phyloP scores from a whole-genome alignment of 2,888 invertebrate species.

The Drosophila merina region DNA sequence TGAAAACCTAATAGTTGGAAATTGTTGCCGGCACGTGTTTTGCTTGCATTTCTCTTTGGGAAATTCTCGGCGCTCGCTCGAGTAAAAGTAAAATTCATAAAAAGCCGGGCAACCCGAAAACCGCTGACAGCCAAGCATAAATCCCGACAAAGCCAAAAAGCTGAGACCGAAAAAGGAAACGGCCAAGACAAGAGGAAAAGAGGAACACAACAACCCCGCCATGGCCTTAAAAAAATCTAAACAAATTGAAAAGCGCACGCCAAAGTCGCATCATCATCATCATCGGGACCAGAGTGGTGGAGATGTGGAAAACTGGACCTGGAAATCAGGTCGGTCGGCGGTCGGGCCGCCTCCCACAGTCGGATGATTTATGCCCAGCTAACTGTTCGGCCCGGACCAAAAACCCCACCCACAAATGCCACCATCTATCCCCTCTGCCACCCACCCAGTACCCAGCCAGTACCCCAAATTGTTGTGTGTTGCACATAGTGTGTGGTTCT shows the following conservation, averaged over 20 bases:
- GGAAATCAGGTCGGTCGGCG: constrained; percentile 45
- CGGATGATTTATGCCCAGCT: constrained; percentile 65
- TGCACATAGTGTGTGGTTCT: constrained; percentile 16
- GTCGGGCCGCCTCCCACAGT: constrained; percentile 67
- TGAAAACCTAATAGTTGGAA: constrained; percentile 55
- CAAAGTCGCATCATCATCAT: constrained; percentile 74
- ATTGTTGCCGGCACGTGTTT: constrained; percentile 64
- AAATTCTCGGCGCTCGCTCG: constrained; percentile 55
- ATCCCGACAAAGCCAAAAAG: constrained; percentile 49
- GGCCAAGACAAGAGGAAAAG: constrained; percentile 11
- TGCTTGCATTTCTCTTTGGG: constrained; percentile 41
- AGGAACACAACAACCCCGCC: constrained; percentile 23
- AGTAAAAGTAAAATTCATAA: constrained; percentile 69
- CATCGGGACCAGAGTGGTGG: constrained; percentile 18
- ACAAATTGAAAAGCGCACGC: constrained; percentile 77
- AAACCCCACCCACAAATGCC: constrained; percentile 9
- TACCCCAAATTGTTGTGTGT: constrained; percentile 6
- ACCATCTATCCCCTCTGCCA: constrained; percentile 2
- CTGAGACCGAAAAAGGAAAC: constrained; percentile 34
- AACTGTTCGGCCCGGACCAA: constrained; percentile 34
- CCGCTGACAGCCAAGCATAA: constrained; percentile 67
- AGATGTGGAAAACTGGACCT: constrained; percentile 46
- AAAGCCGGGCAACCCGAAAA: constrained; percentile 55
- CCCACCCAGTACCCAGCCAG: constrained; percentile 6
- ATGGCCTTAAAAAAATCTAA: constrained; percentile 61